A percentile compares a stretch with the other conserved stretches of the same genome.
Conservation (phyloP, 2,888 invertebrate species). For the Limenitis camilla region DNA sequence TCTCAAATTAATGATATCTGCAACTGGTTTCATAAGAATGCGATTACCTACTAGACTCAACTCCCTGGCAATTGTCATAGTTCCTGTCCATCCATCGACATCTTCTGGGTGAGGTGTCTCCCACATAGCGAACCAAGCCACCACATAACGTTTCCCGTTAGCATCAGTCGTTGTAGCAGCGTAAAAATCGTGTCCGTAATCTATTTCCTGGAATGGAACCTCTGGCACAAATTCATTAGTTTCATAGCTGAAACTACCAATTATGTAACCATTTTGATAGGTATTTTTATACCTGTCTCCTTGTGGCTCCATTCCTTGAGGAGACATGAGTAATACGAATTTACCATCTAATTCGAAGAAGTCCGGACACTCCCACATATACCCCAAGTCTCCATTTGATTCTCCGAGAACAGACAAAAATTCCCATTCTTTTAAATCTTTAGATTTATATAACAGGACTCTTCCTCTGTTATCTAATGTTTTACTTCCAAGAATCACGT, state of each 20-base stretch:
- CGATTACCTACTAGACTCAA: slow-evolving; percentile 41
- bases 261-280: slow-evolving; percentile 58
- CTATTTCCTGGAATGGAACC: slow-evolving; percentile 56
- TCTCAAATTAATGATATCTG: slow-evolving; percentile 42
- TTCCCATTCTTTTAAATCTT: slow-evolving; percentile 54
- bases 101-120: slow-evolving; percentile 50
- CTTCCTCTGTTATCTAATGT: slow-evolving; percentile 48
- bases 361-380: slow-evolving; percentile 74
- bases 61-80: slow-evolving; percentile 58
- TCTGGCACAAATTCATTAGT: slow-evolving; percentile 53
- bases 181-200: slow-evolving; percentile 67
- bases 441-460: slow-evolving; percentile 58
- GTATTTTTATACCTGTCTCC: slow-evolving; percentile 61
- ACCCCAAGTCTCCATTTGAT: slow-evolving; percentile 51
- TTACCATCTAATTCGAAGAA: slow-evolving; percentile 64
- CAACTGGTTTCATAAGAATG: slow-evolving; percentile 53
- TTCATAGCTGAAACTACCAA: slow-evolving; percentile 60
- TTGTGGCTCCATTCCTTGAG: slow-evolving; percentile 53
- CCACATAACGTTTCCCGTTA: slow-evolving; percentile 49
- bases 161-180: slow-evolving; percentile 57
- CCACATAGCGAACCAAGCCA: slow-evolving; percentile 68
- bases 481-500: slow-evolving; percentile 59
- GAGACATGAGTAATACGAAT: slow-evolving; percentile 58
- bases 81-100: slow-evolving; percentile 63
- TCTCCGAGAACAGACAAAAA: slow-evolving; percentile 52